Percentiles rank a stretch among this genome's conserved stretches.
phyloP scores from a whole-genome alignment of 2,113 vertebrate species.

The Spea multiplicata region DNA sequence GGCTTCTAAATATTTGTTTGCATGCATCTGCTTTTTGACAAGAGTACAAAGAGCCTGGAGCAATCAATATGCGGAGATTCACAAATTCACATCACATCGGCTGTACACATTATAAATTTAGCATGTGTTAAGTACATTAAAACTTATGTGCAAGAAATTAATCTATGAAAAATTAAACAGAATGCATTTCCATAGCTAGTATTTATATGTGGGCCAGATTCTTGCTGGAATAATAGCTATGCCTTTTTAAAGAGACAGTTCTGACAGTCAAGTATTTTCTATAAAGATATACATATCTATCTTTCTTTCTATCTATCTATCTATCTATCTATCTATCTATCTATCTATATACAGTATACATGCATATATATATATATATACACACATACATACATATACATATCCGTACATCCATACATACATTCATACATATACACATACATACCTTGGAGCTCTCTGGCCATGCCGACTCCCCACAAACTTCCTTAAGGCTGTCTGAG shows the following conservation, averaged over 20 bases:
- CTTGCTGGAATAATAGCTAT: no score
- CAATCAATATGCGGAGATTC: conserved; percentile 2
- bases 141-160: neutral
- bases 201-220: neutral
- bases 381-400: no score
- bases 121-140: conserved; percentile 2
- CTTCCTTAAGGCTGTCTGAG: no score
- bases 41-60: neutral
- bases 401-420: no score
- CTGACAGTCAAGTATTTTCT: no score
- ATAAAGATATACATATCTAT: neutral
- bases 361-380: no score
- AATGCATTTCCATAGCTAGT: neutral
- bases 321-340: no score
- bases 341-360: no score
- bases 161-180: neutral
- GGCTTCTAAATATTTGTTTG: neutral
- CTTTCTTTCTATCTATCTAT: neutral
- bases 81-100: conserved; percentile 4
- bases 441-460: no score
- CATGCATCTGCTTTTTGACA: neutral
- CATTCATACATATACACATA: no score
- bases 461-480: no score
- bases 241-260: no score
- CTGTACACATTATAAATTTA: neutral